These are phyloP conservation scores for Netelia melanura DNA, from an alignment of 2,888 invertebrate species.

Conservation along the genomic window DNA sequence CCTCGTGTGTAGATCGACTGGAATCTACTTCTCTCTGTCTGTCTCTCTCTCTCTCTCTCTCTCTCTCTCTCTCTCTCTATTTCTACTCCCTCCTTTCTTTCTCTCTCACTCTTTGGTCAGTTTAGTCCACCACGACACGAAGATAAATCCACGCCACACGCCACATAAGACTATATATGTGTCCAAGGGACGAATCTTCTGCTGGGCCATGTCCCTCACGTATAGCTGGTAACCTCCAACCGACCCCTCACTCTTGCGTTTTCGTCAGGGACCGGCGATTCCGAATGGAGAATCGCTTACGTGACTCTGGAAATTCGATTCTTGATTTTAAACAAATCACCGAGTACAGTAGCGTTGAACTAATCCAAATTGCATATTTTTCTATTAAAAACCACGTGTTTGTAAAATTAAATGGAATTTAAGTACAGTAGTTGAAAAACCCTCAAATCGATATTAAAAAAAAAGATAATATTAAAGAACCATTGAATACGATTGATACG, in stretches of 20 bases:
- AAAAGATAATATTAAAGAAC: too few relatives aligned
- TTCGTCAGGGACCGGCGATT: constrained; percentile 27
- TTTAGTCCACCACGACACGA: constrained; percentile 44
- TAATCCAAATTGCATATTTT: too few relatives aligned
- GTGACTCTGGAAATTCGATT: constrained; percentile 17
- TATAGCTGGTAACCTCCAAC: background rate
- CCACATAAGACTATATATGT: constrained; percentile 36
- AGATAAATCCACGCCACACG: constrained; percentile 53
- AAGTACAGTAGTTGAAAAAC: too few relatives aligned
- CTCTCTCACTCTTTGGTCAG: constrained; percentile 5
- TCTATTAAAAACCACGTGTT: too few relatives aligned
- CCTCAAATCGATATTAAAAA: too few relatives aligned
- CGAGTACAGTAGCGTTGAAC: background rate
- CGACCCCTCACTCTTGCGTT: background rate
- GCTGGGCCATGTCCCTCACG: constrained; percentile 1
- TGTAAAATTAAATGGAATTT: too few relatives aligned
- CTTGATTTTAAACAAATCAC: background rate
- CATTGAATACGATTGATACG: too few relatives aligned
- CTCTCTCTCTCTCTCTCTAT: background rate
- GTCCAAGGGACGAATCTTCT: constrained; percentile 43
- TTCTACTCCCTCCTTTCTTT: background rate
- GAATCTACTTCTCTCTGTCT: constrained; percentile 35
- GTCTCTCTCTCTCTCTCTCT: background rate
- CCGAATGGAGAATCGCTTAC: constrained; percentile 19
- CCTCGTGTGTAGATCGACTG: constrained; percentile 15